phyloP scores from a whole-genome alignment of 2,888 invertebrate species.

The Saturnia japonica region DNA sequence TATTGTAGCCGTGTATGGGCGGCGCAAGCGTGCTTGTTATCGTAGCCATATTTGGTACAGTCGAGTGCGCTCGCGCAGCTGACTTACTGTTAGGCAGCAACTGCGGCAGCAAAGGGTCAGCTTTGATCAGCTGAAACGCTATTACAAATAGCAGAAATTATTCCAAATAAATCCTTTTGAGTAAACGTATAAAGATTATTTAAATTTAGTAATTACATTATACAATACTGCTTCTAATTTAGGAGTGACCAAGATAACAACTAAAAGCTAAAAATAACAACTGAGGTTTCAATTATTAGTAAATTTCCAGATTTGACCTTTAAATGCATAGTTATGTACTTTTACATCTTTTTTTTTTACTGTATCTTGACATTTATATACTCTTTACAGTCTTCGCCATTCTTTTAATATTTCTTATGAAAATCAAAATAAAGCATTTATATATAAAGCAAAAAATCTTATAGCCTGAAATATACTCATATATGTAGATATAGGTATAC shows the following conservation, averaged over 20 bases:
- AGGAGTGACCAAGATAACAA: neutral
- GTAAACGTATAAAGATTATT: neutral
- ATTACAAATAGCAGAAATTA: neutral
- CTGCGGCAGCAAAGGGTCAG: conserved; percentile 5
- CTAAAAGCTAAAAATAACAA: too few relatives aligned
- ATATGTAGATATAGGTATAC: too few relatives aligned
- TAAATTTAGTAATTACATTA: neutral
- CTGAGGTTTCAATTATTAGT: too few relatives aligned
- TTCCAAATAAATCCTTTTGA: conserved; percentile 1
- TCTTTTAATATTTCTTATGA: too few relatives aligned
- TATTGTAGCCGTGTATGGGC: conserved; percentile 17
- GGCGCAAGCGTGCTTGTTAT: conserved; percentile 33
- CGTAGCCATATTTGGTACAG: conserved; percentile 40
- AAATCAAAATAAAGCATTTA: too few relatives aligned
- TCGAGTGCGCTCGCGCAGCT: neutral
- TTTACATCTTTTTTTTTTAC: too few relatives aligned
- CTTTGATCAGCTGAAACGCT: neutral
- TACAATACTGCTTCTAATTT: neutral
- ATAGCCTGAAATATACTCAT: too few relatives aligned
- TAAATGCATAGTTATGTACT: too few relatives aligned
- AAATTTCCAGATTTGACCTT: too few relatives aligned
- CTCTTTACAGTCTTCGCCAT: too few relatives aligned
- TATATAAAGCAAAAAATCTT: too few relatives aligned
- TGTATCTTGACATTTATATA: too few relatives aligned
- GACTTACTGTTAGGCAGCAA: neutral